These are phyloP conservation scores for Neocrepidodera transversa DNA, from an alignment of 2,888 invertebrate genomes.

Conservation along the genomic window DNA sequence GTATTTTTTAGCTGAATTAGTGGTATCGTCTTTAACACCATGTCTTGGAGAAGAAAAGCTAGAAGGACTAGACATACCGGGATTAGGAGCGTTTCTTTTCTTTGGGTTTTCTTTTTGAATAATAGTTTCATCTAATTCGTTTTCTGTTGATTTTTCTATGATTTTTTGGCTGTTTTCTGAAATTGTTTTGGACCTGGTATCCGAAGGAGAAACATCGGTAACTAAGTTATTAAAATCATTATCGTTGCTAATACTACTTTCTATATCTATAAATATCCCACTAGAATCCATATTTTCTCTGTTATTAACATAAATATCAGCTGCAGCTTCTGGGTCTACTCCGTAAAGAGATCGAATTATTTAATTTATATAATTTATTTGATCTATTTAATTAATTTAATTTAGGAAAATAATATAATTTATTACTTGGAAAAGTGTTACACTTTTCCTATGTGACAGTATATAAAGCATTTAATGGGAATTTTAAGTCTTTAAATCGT, in stretches of 20 bases:
- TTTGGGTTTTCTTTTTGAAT: constrained; percentile 44
- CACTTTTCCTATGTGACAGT: no score
- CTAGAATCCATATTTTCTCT: constrained; percentile 89
- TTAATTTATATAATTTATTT: no score
- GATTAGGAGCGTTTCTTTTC: constrained; percentile 53
- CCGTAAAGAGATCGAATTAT: no score
- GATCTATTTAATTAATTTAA: no score
- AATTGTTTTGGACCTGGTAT: constrained; percentile 65
- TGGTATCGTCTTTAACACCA: constrained; percentile 59
- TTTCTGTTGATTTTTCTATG: constrained; percentile 39
- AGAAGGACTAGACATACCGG: constrained; percentile 53
- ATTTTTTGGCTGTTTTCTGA: constrained; percentile 61
- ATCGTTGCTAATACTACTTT: constrained; percentile 69
- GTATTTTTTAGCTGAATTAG: constrained; percentile 69
- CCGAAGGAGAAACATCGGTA: constrained; percentile 68
- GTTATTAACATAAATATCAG: constrained; percentile 64
- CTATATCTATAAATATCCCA: constrained; percentile 87
- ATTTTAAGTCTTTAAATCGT: no score
- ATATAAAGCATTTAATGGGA: no score
- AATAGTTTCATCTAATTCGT: constrained; percentile 30
- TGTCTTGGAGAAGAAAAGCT: constrained; percentile 53
- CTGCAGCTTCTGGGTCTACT: constrained; percentile 63
- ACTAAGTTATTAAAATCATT: constrained; percentile 48
- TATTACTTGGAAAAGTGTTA: no score
- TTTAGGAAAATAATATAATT: no score